These are phyloP conservation scores for Triops cancriformis DNA, from an alignment of 1,140 invertebrate genomes.

Conservation along the genomic window DNA sequence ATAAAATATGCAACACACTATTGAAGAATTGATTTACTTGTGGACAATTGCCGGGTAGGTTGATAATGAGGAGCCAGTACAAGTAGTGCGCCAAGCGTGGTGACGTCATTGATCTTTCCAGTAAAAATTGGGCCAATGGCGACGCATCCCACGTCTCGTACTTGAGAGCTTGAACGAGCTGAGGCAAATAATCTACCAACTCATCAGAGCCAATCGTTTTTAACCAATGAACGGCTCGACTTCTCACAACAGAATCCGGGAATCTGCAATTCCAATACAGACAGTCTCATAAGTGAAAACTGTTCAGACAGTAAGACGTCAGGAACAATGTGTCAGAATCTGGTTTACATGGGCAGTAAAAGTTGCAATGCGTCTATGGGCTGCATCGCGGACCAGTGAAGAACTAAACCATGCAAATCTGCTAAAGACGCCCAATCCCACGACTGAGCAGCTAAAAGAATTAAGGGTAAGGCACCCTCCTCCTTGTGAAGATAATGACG, in stretches of 20 bases:
- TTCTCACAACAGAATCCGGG: slow-evolving; percentile 78
- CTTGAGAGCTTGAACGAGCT: slow-evolving; percentile 85
- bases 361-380: slow-evolving; percentile 84
- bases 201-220: slow-evolving; percentile 71
- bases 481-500: slow-evolving; percentile 77
- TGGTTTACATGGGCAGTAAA: slow-evolving; percentile 71
- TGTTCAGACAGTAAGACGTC: too few species aligned
- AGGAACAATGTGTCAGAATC: neutral
- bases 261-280: slow-evolving; percentile 54
- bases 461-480: slow-evolving; percentile 79
- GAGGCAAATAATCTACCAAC: slow-evolving; percentile 81
- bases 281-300: too few species aligned
- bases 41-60: slow-evolving; percentile 58
- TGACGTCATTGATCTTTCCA: slow-evolving; percentile 73
- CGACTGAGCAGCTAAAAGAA: slow-evolving; percentile 76
- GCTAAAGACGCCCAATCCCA: slow-evolving; percentile 80
- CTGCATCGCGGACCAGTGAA: slow-evolving; percentile 68
- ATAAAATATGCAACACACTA: neutral
- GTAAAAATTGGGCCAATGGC: slow-evolving; percentile 66
- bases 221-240: slow-evolving; percentile 73
- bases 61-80: slow-evolving; percentile 85
- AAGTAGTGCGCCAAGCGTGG: slow-evolving; percentile 85
- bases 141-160: slow-evolving; percentile 89
- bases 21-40: slow-evolving; percentile 42
- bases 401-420: slow-evolving; percentile 73